phyloP scores from a whole-genome alignment of 2,797 vertebrate genomes.

The Chaetodon trifasciatus region DNA sequence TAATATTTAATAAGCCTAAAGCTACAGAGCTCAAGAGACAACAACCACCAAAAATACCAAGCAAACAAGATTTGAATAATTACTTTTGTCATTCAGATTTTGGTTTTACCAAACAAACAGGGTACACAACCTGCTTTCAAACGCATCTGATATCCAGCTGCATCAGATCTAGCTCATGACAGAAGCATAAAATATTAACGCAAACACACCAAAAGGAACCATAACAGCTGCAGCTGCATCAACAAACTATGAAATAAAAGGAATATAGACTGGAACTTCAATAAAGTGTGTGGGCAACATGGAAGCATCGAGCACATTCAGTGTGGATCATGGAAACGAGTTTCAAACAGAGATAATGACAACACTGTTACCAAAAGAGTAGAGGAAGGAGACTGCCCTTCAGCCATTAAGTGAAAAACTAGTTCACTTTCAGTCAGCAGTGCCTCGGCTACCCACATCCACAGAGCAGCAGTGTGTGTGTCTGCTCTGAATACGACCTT shows the following conservation, averaged over 20 bases:
- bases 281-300: background rate
- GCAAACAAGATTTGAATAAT: conserved; percentile 9
- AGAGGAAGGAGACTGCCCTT: background rate
- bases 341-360: background rate
- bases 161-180: background rate
- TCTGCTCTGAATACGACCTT: background rate
- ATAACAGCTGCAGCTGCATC: background rate
- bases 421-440: background rate
- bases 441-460: background rate
- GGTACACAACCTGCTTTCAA: background rate
- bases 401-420: background rate
- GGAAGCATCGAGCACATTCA: background rate
- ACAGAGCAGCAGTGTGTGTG: background rate
- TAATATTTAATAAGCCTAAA: conserved; percentile 26
- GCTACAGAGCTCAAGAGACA: background rate
- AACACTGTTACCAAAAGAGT: background rate
- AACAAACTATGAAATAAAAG: background rate
- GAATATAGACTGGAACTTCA: background rate
- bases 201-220: background rate
- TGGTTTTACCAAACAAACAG: background rate
- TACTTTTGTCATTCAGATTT: background rate
- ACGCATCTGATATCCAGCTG: background rate
- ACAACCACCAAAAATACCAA: background rate
- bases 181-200: background rate
- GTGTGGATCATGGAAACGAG: background rate